Conservation (phyloP, 1,140 invertebrate species). For the Eciton burchellii region DNA sequence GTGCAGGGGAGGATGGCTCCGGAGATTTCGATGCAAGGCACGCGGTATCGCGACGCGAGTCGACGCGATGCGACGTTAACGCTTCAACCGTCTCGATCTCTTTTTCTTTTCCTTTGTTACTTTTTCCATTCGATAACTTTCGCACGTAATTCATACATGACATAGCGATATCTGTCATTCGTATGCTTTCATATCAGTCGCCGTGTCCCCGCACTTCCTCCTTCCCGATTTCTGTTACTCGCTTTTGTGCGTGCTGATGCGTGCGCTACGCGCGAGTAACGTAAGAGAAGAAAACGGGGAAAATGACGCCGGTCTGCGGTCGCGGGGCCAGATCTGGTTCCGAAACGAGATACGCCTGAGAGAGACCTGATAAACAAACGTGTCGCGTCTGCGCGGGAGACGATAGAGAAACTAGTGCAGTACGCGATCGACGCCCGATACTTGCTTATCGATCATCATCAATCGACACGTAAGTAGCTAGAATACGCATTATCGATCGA, state of each 20-base stretch:
- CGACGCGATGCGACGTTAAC: not conserved
- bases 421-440: slow-evolving; percentile 60
- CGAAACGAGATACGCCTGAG: slow-evolving; percentile 85
- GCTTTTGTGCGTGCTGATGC: not conserved
- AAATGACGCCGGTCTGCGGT: slow-evolving; percentile 84
- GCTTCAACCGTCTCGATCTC: not conserved
- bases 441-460: slow-evolving; percentile 29
- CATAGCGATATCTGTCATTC: too few relatives aligned
- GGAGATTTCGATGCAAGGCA: slow-evolving; percentile 73
- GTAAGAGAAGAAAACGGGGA: slow-evolving; percentile 78
- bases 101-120: not conserved
- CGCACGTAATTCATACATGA: too few relatives aligned
- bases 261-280: slow-evolving; percentile 53
- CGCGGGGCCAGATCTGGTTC: slow-evolving; percentile 81
- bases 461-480: slow-evolving; percentile 36
- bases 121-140: not conserved
- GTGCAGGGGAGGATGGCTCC: slow-evolving; percentile 38
- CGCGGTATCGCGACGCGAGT: slow-evolving; percentile 14
- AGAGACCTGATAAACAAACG: slow-evolving; percentile 84
- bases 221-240: not conserved
- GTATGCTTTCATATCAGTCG: not conserved
- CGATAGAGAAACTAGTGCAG: slow-evolving; percentile 63
- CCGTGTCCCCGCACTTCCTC: not conserved
- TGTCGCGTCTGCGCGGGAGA: slow-evolving; percentile 61
- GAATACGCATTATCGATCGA: not conserved